Base-by-base conservation (phyloP, 2,113 vertebrate species). In the Alligator mississippiensis region DNA sequence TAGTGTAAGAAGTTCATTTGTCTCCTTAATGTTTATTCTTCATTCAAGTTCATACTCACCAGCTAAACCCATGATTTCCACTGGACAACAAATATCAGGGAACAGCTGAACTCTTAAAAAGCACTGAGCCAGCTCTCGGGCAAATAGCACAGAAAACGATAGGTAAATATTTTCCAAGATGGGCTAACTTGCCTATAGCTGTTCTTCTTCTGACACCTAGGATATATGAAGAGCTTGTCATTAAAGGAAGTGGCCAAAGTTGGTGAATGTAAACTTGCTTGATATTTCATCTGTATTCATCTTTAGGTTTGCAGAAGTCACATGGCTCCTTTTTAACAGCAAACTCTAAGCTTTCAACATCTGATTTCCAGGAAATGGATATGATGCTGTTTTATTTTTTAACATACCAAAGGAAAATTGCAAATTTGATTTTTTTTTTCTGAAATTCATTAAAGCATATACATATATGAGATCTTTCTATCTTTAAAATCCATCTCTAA, bases 281-380 rank as follows among this genome's bases (percentile, higher is more conserved):
- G 34, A 10, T 38, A 12, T 11, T 61, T 55, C 2, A 0, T 25
- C 28, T 4, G 22, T 16, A 2, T 5, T 62, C 1, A 28, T 47
- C 3, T 2, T 34, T 58, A 4, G 3, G 34, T 89, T 86, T 34
- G 77, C 54, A 78, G 54, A 72, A 66, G 4, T 11, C 17, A 22
- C 2, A 5, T 9, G 3, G 17, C 85, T 62, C 74, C 27, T 72
- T 7, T 13, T 2, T 58, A n/a, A 68, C 25, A 34, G 87, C 59
- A 90, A n/a, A 19, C 5, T 22, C 13, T 30, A 5, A 18, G 88
- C 25, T 68, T 84, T 68, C 55, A 47, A 22, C 0, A 0, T 18
- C 13, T 2, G 13, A 75, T 12, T 16, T 38, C 0, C 0, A 82
- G 78, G 77, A 64, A 61, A 54, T 63, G 76, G 14, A 38, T 87